These are phyloP conservation scores for Ambastaia sidthimunki DNA, from an alignment of 2,797 vertebrate genomes.

Conservation along the genomic window DNA sequence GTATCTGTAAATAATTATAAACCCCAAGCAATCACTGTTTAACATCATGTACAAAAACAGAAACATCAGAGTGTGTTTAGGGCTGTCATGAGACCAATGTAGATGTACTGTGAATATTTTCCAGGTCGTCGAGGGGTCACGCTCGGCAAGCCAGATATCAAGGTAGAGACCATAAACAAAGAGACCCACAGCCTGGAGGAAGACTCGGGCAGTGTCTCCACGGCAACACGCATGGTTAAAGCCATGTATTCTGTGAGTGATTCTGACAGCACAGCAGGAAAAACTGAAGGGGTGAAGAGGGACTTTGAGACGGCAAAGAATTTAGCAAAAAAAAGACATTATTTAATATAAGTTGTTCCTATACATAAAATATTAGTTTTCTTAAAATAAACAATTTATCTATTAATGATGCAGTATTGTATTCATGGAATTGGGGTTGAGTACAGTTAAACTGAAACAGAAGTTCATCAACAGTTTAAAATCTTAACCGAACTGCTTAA, in stretches of 20 bases:
- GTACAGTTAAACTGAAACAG: background rate
- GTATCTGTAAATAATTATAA: background rate
- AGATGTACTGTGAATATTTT: conserved; percentile 60
- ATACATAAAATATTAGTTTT: background rate
- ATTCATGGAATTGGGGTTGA: background rate
- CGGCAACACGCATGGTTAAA: conserved; percentile 94
- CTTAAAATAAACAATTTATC: background rate
- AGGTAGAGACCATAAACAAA: conserved; percentile 96
- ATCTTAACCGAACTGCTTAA: background rate
- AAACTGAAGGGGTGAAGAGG: background rate
- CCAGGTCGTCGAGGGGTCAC: conserved; percentile 94
- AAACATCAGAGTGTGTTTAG: background rate
- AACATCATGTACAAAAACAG: background rate
- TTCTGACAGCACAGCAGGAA: conserved; percentile 16
- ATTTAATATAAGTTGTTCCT: background rate
- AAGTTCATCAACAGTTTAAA: background rate
- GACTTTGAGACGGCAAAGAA: background rate
- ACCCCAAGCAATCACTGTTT: background rate
- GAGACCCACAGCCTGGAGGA: conserved; percentile 93
- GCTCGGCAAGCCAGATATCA: conserved; percentile 94
- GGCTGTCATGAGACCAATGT: background rate
- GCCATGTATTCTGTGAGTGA: conserved; percentile 94
- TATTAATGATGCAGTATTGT: background rate
- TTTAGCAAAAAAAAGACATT: background rate
- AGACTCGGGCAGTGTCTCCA: conserved; percentile 91